phyloP scores from a whole-genome alignment of 1,140 invertebrate genomes.

The Drosophila elegans region DNA sequence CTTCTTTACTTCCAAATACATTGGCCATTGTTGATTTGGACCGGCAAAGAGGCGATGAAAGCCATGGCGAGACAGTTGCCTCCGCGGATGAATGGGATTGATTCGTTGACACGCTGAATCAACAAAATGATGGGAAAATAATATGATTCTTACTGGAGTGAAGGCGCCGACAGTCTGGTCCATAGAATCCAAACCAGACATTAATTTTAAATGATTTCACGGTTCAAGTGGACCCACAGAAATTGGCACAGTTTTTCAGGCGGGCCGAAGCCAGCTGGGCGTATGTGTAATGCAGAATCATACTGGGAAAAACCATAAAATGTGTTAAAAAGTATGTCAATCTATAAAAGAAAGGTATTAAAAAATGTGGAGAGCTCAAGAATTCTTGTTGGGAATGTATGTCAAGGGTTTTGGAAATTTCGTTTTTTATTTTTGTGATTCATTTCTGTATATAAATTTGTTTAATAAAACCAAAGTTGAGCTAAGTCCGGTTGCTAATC shows the following conservation, averaged over 20 bases:
- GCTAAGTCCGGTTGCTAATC: not conserved
- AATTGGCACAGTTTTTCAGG: constrained; percentile 49
- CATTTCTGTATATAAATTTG: not conserved
- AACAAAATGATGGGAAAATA: constrained; percentile 29
- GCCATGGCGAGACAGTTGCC: constrained; percentile 34
- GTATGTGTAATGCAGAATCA: constrained; percentile 34
- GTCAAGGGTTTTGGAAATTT: constrained; percentile 18
- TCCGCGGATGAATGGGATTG: constrained; percentile 21
- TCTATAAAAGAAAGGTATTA: constrained; percentile 11
- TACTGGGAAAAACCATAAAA: constrained; percentile 8
- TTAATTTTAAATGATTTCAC: constrained; percentile 23
- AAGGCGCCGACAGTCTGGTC: constrained; percentile 47
- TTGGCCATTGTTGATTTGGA: constrained; percentile 10
- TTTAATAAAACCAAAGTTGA: not conserved
- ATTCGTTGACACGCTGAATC: constrained; percentile 25
- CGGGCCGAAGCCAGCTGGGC: constrained; percentile 34
- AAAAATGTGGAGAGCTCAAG: constrained; percentile 2
- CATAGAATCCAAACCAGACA: constrained; percentile 45
- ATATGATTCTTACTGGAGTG: constrained; percentile 33
- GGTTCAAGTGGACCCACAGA: constrained; percentile 19
- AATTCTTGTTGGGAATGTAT: constrained; percentile 10
- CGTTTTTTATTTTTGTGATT: not conserved
- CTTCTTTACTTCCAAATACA: not conserved
- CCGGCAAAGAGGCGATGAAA: constrained; percentile 34
- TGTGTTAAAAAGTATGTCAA: constrained; percentile 23